These are phyloP conservation scores for Ctenoplectra terminalis DNA, from an alignment of 1,140 invertebrate species.

Conservation along the genomic window DNA sequence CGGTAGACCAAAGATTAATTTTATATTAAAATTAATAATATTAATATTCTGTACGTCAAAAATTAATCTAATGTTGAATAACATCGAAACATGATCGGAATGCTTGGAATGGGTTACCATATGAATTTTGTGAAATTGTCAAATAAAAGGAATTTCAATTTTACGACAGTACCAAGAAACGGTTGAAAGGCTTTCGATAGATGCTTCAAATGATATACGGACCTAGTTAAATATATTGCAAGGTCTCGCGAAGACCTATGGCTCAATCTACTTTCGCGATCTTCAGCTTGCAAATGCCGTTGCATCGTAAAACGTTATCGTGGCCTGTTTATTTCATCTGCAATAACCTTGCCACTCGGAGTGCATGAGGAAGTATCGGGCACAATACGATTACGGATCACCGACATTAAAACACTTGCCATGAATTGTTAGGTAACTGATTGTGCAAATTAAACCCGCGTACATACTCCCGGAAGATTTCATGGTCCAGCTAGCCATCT, in stretches of 20 bases:
- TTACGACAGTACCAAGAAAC: neutral
- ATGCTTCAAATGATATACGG: neutral
- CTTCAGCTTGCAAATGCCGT: conserved; percentile 12
- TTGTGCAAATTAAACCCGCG: conserved; percentile 39
- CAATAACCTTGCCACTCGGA: conserved; percentile 2
- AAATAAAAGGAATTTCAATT: neutral
- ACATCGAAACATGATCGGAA: too few species aligned
- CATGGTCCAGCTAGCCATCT: neutral
- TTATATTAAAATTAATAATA: too few species aligned
- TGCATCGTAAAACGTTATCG: conserved; percentile 39
- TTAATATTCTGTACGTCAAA: too few species aligned
- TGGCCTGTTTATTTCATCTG: conserved; percentile 23
- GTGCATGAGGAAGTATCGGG: neutral
- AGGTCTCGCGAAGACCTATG: neutral
- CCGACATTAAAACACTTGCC: conserved; percentile 45
- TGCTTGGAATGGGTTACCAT: too few species aligned
- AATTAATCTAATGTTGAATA: too few species aligned
- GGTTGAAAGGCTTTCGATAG: neutral
- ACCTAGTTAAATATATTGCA: neutral
- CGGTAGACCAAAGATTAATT: too few species aligned
- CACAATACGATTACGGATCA: conserved; percentile 24
- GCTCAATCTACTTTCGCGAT: conserved; percentile 23
- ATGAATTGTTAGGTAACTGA: conserved; percentile 34
- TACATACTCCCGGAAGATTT: conserved; percentile 29
- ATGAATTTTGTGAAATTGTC: too few species aligned